Evolutionary conservation across 2,888 invertebrate species (phyloP).

Genomic region (Parnassius smintheus): DNA sequence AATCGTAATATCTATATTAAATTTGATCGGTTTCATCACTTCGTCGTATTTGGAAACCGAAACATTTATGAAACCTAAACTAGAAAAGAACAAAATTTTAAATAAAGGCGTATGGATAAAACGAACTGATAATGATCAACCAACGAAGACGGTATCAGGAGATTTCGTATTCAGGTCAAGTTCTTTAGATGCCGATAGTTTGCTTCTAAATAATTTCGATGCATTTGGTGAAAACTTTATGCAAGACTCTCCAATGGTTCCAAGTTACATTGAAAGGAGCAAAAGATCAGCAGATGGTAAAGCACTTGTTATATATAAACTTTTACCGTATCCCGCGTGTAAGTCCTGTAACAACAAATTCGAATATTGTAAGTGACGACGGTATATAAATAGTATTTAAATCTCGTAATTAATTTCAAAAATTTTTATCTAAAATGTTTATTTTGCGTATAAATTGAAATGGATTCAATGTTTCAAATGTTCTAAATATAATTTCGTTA

Average conservation of each 20-base stretch:
- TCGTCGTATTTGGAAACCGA: constrained; percentile 41
- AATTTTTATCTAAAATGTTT: background rate
- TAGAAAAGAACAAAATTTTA: constrained; percentile 58
- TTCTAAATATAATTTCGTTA: too few species aligned
- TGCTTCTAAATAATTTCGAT: constrained; percentile 51
- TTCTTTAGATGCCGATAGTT: constrained; percentile 54
- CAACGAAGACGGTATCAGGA: constrained; percentile 37
- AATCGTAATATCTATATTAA: constrained; percentile 41
- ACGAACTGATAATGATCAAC: constrained; percentile 33
- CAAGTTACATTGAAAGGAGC: constrained; percentile 48
- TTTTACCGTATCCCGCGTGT: constrained; percentile 19
- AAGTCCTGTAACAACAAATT: constrained; percentile 19
- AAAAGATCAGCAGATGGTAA: constrained; percentile 55
- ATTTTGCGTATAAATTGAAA: too few species aligned
- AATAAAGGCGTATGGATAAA: constrained; percentile 64
- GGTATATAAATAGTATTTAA: constrained; percentile 2
- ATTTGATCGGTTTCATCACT: constrained; percentile 31
- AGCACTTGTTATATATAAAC: constrained; percentile 35
- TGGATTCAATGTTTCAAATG: too few species aligned
- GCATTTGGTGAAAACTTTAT: constrained; percentile 41
- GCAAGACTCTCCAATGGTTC: constrained; percentile 42
- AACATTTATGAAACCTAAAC: constrained; percentile 41
- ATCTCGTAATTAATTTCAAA: constrained; percentile 33
- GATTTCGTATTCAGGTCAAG: constrained; percentile 56
- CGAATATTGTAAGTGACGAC: constrained; percentile 23